Base-by-base conservation (phyloP, 2,888 invertebrate genomes). In the Latrodectus hesperus region DNA sequence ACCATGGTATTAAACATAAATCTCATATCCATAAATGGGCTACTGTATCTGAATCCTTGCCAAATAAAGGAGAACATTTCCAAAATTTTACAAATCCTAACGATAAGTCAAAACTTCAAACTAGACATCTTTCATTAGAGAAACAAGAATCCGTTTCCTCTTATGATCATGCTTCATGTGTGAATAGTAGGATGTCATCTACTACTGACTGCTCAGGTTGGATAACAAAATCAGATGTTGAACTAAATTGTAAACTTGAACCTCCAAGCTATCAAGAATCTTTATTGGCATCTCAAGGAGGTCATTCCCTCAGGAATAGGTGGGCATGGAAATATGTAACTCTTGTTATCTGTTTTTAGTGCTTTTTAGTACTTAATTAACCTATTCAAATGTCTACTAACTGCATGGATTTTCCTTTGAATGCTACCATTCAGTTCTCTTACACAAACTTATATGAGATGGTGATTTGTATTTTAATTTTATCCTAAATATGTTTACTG, bases 281-380 rank as follows among this genome's bases (percentile, higher is more conserved):
- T 38, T 51, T 75, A 64, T 64, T 80, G n/a, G 60, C 77, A 22
- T 68, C 87, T 82, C 79, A 87, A 51, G 76, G 81, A 75, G 70
- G 64, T 76, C 86, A 86, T 17, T 74, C 68, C 65, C 17, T 80
- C 22, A 81, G 52, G 73, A 87, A 87, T 87, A 87, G 87, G 86
- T 87, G 86, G 86, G 86, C 71, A 67, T 86, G 86, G 80, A 86
- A 81, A 86, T 86, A 81, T 81, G 81, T 86, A 70, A 86, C 86
- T 64, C 86, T 86, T 76, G 86, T 87, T 82, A 72, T 87, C 9
- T 87, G 81, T 70, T 65, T 82, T n/a, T 75, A 65, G 49, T 38
- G 4, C 38, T 38, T 38, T 38, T 38, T 38, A 4, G 2, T 38
- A 38, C 38, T 38, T 38, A 6, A 38, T 38, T 38, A 38, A 38